A percentile compares a stretch with the other conserved stretches of the same genome.
Conservation (phyloP, 2,113 vertebrate genomes). For the Pseudopipra pipra region DNA sequence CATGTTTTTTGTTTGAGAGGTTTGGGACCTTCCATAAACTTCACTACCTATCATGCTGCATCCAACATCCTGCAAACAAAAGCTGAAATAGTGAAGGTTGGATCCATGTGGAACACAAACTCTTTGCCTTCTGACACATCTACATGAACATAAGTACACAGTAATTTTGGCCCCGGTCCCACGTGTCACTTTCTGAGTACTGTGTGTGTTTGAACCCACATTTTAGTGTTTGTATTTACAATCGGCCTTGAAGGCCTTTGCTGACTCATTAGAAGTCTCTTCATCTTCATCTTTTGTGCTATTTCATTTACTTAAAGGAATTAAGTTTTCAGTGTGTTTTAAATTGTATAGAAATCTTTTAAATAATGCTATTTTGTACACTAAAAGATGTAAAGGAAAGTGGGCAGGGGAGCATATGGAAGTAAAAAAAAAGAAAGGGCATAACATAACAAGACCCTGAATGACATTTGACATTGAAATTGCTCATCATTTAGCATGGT, state of each 20-base stretch:
- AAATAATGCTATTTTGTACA: not conserved
- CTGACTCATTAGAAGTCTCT: not conserved
- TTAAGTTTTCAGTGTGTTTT: not conserved
- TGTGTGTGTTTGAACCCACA: rapidly evolving
- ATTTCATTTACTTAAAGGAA: not conserved
- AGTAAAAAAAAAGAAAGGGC: not conserved
- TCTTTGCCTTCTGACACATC: not conserved
- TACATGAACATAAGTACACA: too few relatives aligned
- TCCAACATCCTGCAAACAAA: rapidly evolving
- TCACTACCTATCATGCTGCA: too few relatives aligned
- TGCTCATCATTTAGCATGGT: not conserved
- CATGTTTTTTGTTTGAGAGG: rapidly evolving
- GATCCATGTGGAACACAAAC: not conserved
- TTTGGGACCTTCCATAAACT: not conserved
- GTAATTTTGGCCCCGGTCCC: too few relatives aligned
- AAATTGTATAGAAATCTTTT: not conserved
- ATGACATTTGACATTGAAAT: constrained; percentile 32
- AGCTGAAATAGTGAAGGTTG: not conserved
- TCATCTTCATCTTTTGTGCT: not conserved
- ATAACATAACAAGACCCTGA: not conserved
- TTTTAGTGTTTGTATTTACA: not conserved
- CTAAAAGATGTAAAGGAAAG: not conserved
- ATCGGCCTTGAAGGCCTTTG: not conserved
- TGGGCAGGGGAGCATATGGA: rapidly evolving
- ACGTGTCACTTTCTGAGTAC: not conserved